Base-by-base conservation (phyloP, 2,113 vertebrate genomes). In the Pao palembangensis region DNA sequence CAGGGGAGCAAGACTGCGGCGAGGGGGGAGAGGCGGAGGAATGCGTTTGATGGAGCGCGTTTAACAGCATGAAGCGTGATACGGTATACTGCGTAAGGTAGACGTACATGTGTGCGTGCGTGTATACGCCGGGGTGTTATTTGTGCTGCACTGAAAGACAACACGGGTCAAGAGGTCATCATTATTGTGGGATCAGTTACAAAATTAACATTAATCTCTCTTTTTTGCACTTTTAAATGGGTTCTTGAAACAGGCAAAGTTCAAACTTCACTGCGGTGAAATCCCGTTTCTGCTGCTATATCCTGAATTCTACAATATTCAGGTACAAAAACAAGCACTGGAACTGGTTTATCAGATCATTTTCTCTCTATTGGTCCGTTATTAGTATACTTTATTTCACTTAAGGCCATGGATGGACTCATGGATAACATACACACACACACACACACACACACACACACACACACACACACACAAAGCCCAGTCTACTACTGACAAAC, bases 41-140 rank as follows among this genome's bases (percentile, higher is more conserved):
- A 84, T 86, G 87, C 81, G 74, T 83, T 83, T 81, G 77, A 83
- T 74, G 71, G 73, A 71, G 76, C 57, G 67, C 60, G 64, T 58
- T 67, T 64, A 81, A 76, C 81, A 84, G 78, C 67, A 17, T 81
- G 80, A 81, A 61, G 50, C 60, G 64, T 79, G 79, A 80, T 80
- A n/a, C n/a, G n/a, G n/a, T n/a, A 70, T 71, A 79, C 74, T 69
- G 69, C 12, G 3, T 43, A 62, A 71, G 72, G 70, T 73, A 61
- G 67, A 81, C 66, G 66, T 81, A 81, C 76, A 60, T 3, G 15
- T 73, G 48, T 44, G 38, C 51, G 64, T 50, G 21, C 57, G 31
- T 56, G 55, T 58, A 20, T 17, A n/a, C 57, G 52, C 38, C 25
- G 51, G 41, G 61, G 16, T 50, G 38, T 58, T 53, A 20, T 56